Evolutionary conservation across 2,113 vertebrate genomes (phyloP).

Genomic region (Microcebus jonahi): DNA sequence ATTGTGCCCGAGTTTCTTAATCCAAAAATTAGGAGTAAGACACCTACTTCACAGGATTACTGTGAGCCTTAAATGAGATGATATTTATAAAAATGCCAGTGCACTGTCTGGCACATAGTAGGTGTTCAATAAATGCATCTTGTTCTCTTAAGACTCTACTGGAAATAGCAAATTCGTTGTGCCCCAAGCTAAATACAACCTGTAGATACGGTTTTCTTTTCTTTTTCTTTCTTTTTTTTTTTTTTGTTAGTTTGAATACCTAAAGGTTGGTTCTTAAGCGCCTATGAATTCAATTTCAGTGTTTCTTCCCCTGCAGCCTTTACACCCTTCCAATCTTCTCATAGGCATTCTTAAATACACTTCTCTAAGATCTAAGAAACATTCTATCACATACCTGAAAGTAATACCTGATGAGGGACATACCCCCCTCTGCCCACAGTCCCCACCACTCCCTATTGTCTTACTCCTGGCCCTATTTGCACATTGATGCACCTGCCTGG

Average conservation of each 20-base stretch:
- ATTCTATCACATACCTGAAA: background rate
- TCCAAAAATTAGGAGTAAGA: background rate
- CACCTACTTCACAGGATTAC: background rate
- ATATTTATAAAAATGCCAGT: background rate
- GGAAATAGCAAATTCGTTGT: background rate
- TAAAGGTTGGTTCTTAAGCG: background rate
- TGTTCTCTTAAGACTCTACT: background rate
- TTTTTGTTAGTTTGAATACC: background rate
- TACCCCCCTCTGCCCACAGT: background rate
- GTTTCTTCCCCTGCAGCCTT: background rate
- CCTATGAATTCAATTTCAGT: background rate
- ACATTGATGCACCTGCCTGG: background rate
- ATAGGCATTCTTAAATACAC: background rate
- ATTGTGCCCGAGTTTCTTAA: background rate
- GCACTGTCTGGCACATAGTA: background rate
- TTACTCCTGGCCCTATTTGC: background rate
- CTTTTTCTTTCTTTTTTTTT: background rate
- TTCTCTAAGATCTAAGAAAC: background rate
- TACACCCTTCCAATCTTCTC: background rate
- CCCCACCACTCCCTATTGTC: background rate
- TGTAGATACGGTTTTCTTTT: background rate
- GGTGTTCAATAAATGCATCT: background rate
- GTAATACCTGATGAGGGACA: background rate
- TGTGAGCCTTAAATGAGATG: background rate
- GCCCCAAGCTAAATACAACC: background rate